Percentiles rank a stretch among this genome's conserved stretches.
These are phyloP conservation scores for Busseola fusca DNA, from an alignment of 2,888 invertebrate species.

Conservation along the genomic window DNA sequence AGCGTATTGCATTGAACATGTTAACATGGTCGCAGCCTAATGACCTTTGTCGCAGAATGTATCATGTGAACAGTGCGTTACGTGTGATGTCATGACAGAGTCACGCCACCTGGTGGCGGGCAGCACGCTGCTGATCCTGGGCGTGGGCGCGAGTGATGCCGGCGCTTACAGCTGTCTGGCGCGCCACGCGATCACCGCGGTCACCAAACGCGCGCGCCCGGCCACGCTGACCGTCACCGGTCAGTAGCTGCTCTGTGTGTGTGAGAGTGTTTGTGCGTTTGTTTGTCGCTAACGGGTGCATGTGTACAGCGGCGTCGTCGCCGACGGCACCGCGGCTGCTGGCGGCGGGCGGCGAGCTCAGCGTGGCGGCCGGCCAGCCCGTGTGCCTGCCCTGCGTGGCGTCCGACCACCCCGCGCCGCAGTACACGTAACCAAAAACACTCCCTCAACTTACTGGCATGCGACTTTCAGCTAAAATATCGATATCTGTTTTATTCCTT, in stretches of 20 bases:
- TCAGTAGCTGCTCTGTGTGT: constrained; percentile 65
- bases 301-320: constrained; percentile 68
- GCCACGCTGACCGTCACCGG: constrained; percentile 89
- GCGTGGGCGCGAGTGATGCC: constrained; percentile 87
- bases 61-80: not conserved
- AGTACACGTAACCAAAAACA: constrained; percentile 87
- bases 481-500: not conserved
- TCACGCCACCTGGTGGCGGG: constrained; percentile 76
- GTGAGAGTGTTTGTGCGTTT: not conserved
- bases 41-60: not conserved
- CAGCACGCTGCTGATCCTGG: constrained; percentile 76
- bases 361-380: constrained; percentile 87
- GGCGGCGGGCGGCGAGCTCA: constrained; percentile 86
- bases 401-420: constrained; percentile 90
- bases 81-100: constrained; percentile 61
- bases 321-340: constrained; percentile 88
- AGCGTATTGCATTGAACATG: not conserved
- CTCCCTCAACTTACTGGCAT: not conserved
- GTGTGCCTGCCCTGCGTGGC: constrained; percentile 91
- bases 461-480: not conserved
- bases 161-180: constrained; percentile 92
- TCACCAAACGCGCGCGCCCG: constrained; percentile 90
- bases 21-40: too few species aligned
- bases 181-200: constrained; percentile 91
- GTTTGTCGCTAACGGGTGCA: not conserved